Base-by-base conservation (phyloP, 1,140 invertebrate species). In the Colletes gigas region DNA sequence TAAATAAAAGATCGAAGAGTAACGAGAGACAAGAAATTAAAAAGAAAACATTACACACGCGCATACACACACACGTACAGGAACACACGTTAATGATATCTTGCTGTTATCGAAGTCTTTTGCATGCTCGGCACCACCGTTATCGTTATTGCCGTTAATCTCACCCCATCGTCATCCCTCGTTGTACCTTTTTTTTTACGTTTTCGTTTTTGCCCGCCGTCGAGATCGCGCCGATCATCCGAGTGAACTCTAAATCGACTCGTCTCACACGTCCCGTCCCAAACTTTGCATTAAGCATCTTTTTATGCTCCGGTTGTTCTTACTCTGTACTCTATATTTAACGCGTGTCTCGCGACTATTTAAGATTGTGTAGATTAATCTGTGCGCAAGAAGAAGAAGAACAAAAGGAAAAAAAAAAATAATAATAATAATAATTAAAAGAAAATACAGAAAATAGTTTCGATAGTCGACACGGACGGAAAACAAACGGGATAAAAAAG, bases 301-400 rank as follows among this genome's bases (percentile, higher is more conserved):
- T 80, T 80, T 60, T 81, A 81, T 44, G 54, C 73, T 69, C 79
- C 73, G 65, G 59, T 76, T 60, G 39, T 81, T 76, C 79, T 81
- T 81, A 75, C 63, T 69, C 65, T 76, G 73, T 69, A 81, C 73
- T 68, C 65, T 81, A 62, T 76, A 81, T 81, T 69, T 81, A 76
- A 81, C 55, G 57, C 73, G 17, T 12, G 21, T 75, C 41, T 67
- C 71, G 62, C 54, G 63, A 60, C 63, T 75, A 75, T 52, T 73
- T 76, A 76, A 81, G 54, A 81, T 75, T 62, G 72, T 76, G 78
- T 81, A 81, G 73, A 78, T 21, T 78, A 63, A 44, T 62, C 52
- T 41, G 52, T 21, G 41, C 44, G 69, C 19, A 15, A 17, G n/a
- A 17, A 21, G 74, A 55, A 14, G 1, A 21, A 59, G 10, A 54